Evolutionary conservation across 2,113 vertebrate genomes (phyloP), one percentile per base, ranked within the genome.

Genomic region (Mesocricetus auratus): DNA sequence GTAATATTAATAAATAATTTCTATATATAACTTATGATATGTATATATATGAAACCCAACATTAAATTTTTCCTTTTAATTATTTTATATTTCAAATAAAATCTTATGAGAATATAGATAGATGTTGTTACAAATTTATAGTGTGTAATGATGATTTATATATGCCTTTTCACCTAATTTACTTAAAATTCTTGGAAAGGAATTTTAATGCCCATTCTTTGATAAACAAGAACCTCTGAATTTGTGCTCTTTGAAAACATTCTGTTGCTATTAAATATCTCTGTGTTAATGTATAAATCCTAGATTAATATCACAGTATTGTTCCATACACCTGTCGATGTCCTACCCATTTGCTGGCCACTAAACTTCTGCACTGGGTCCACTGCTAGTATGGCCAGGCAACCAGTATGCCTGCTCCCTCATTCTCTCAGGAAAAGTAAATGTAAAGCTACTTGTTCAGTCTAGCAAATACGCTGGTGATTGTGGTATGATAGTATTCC

Each of bases 281-380:
- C 24, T 3, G 9, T 24, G 2, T 62, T 64, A 56, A 36, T 6
- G 22, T 85, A 17, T 21, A 58, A 58, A 31, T 31, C 77, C 42
- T 73, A 17, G 11, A 50, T 81, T 58, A 47, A 53, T 42, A 12
- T 71, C 16, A 50, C 16, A 56, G 26, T 39, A 24, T 2, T n/a
- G 10, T 24, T 53, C 10, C 1, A 60, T 26, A 53, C 1, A 1
- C 3, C 4, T 47, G 16, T 19, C 7, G 60, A 47, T 82, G 16
- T 8, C 31, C 5, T 82, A 5, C 9, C 56, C 21, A 33, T 29
- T 60, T 36, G 74, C 10, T 24, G 53, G 26, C 0, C 12, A 2
- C 12, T 39, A 9, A 0, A 60, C 4, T 13, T 11, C 17, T 15
- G 10, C 6, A 47, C 7, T 12, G 29, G 11, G 7, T 62, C 0